Conservation (phyloP, 1,140 invertebrate genomes). For the Wasmannia auropunctata region DNA sequence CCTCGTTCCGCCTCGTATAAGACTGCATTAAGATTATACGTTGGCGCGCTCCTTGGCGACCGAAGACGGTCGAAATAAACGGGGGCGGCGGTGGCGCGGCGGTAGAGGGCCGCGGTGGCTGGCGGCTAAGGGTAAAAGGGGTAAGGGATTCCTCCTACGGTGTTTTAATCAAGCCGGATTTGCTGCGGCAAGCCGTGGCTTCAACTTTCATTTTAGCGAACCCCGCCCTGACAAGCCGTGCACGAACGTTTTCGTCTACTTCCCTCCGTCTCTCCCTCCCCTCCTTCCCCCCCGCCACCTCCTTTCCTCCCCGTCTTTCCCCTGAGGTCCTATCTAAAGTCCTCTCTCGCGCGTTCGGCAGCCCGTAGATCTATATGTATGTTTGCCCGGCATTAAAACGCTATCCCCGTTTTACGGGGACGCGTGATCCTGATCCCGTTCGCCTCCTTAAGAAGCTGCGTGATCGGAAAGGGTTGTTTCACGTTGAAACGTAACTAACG, state of each 20-base stretch:
- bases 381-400: constrained; percentile 73
- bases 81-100: constrained; percentile 51
- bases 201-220: constrained; percentile 85
- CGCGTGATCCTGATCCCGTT: constrained; percentile 63
- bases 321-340: constrained; percentile 35
- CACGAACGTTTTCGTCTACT: constrained; percentile 72
- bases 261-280: constrained; percentile 58
- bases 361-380: constrained; percentile 59
- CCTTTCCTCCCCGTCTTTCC: no score
- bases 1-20: constrained; percentile 84
- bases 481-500: constrained; percentile 36
- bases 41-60: constrained; percentile 78
- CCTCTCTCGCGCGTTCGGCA: constrained; percentile 48
- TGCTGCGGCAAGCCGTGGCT: constrained; percentile 84
- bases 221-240: constrained; percentile 71
- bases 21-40: constrained; percentile 86
- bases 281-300: no score
- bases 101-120: constrained; percentile 70
- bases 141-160: constrained; percentile 82
- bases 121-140: constrained; percentile 77
- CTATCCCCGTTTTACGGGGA: constrained; percentile 62
- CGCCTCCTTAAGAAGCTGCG: constrained; percentile 64
- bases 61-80: constrained; percentile 79
- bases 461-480: constrained; percentile 27
- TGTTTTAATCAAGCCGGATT: constrained; percentile 86